Percentiles rank a stretch among this genome's conserved stretches.
phyloP scores from a whole-genome alignment of 2,888 invertebrate genomes.

The Xestoiulus laeticollis region DNA sequence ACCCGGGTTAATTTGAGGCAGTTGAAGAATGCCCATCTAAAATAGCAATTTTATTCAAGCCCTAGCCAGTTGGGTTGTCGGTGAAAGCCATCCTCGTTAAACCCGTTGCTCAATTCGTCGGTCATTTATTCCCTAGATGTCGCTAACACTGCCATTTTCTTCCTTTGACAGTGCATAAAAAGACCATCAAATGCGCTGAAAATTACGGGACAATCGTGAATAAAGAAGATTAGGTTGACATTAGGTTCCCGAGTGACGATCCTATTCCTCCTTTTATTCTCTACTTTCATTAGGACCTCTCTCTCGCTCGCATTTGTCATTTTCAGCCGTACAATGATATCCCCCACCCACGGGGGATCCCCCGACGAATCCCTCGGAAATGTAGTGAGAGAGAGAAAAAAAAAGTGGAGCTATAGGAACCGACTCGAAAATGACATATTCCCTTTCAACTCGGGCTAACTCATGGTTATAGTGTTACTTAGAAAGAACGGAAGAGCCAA shows the following conservation, averaged over 20 bases:
- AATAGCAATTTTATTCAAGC: conserved; percentile 29
- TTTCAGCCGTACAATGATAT: background rate
- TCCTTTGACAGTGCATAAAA: conserved; percentile 37
- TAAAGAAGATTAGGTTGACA: conserved; percentile 37
- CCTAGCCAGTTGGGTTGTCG: background rate
- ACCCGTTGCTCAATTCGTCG: conserved; percentile 29
- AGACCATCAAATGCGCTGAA: conserved; percentile 29
- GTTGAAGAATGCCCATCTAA: conserved; percentile 7
- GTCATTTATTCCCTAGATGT: conserved; percentile 37
- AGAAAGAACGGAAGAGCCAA: background rate
- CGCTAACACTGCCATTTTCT: conserved; percentile 29
- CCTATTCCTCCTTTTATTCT: conserved; percentile 34
- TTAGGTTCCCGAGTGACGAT: conserved; percentile 37
- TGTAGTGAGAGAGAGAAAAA: background rate
- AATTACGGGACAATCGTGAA: conserved; percentile 37
- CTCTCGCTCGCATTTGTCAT: conserved; percentile 28
- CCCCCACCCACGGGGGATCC: background rate
- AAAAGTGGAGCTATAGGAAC: background rate
- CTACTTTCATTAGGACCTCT: conserved; percentile 31
- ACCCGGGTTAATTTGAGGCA: conserved; percentile 27
- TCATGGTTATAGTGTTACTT: conserved; percentile 29
- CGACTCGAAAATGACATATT: conserved; percentile 37
- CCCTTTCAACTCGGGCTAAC: conserved; percentile 34
- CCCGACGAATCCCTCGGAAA: background rate
- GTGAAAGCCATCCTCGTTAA: conserved; percentile 27